Evolutionary conservation across 2,888 invertebrate species (phyloP).

Genomic region (Trichacis sp.): DNA sequence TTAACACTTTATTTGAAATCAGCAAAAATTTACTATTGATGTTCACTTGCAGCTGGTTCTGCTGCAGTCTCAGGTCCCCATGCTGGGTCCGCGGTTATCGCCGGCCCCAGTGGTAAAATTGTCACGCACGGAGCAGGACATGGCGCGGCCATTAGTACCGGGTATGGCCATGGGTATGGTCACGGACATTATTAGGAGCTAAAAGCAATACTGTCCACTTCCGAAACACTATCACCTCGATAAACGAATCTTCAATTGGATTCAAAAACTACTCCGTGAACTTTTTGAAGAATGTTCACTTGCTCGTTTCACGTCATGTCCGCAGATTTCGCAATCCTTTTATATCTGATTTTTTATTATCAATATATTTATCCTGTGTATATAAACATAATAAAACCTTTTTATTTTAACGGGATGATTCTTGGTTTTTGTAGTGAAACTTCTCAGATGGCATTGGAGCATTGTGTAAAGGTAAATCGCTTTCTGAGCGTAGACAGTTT

Average conservation of each 20-base stretch:
- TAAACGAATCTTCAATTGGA: slow-evolving; percentile 1
- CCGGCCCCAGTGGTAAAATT: slow-evolving; percentile 65
- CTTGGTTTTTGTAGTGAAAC: too few species aligned
- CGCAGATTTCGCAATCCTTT: slow-evolving; percentile 24
- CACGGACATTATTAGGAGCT: slow-evolving; percentile 50
- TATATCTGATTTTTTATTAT: slow-evolving; percentile 29
- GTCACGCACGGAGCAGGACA: slow-evolving; percentile 64
- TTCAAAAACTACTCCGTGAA: slow-evolving; percentile 5
- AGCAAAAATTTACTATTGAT: too few species aligned
- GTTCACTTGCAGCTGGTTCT: too few species aligned
- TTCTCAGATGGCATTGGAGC: too few species aligned
- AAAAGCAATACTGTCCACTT: slow-evolving; percentile 20
- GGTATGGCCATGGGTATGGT: slow-evolving; percentile 56
- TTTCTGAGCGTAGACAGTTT: too few species aligned
- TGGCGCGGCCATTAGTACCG: slow-evolving; percentile 60
- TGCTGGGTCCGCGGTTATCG: slow-evolving; percentile 62
- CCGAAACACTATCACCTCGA: slow-evolving; percentile 23
- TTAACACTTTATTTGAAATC: too few species aligned
- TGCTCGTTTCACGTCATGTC: slow-evolving; percentile 14
- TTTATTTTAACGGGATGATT: too few species aligned
- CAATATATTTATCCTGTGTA: slow-evolving; percentile 29
- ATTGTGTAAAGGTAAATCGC: too few species aligned
- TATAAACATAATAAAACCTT: slow-evolving; percentile 40
- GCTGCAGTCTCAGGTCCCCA: slow-evolving; percentile 61
- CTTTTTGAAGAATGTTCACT: slow-evolving; percentile 10